phyloP scores from a whole-genome alignment of 2,113 vertebrate species.

The Bettongia penicillata region DNA sequence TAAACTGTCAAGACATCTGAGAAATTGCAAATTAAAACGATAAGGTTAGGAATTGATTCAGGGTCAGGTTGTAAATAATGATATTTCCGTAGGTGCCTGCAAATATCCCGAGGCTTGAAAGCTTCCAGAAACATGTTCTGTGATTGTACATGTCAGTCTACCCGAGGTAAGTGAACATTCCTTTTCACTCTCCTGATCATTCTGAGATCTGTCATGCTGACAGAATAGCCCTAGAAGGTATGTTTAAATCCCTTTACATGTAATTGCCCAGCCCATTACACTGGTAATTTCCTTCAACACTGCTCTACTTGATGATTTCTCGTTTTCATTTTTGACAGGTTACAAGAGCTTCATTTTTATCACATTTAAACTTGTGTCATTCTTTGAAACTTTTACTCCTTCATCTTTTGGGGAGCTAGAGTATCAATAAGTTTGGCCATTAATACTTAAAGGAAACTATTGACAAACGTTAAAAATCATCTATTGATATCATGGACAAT shows the following conservation, averaged over 20 bases:
- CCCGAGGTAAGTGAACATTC: not conserved
- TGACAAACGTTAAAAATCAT: not conserved
- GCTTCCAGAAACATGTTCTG: not conserved
- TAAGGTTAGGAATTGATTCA: not conserved
- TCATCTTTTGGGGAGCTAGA: not conserved
- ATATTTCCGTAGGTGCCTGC: not conserved
- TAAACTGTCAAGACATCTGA: not conserved
- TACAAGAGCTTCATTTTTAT: not conserved
- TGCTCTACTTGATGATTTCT: not conserved
- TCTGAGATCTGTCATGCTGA: not conserved
- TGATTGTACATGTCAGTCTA: not conserved
- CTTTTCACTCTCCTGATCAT: not conserved
- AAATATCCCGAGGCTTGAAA: not conserved
- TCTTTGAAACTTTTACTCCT: not conserved
- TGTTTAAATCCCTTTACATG: not conserved
- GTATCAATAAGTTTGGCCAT: not conserved
- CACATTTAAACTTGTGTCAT: not conserved
- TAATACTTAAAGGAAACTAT: not conserved
- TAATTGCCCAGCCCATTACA: not conserved
- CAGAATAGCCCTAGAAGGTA: not conserved
- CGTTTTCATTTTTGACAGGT: not conserved
- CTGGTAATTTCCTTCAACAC: not conserved
- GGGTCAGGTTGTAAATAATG: not conserved
- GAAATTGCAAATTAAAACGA: not conserved
- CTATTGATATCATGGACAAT: not conserved